Percentiles rank a stretch among this genome's conserved stretches.
Evolutionary conservation across 2,797 vertebrate species (phyloP).

Genomic region (Rhinoraja longicauda): DNA sequence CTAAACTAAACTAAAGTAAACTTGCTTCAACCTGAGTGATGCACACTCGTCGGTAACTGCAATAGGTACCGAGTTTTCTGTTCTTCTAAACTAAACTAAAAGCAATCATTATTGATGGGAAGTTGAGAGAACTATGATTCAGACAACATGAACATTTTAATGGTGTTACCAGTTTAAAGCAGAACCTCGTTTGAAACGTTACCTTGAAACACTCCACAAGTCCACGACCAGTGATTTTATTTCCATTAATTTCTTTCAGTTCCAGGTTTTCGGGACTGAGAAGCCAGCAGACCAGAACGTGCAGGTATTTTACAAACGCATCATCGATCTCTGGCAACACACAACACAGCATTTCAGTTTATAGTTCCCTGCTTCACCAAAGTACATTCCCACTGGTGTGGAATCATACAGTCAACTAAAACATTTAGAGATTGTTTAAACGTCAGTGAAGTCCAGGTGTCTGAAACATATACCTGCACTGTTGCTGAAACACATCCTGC

Average conservation of each 20-base stretch:
- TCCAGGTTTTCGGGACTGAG: slow-evolving; percentile 82
- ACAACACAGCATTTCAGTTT: background rate
- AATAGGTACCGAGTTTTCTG: no score
- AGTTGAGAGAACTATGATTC: background rate
- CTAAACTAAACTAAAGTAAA: no score
- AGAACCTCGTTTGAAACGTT: slow-evolving; percentile 26
- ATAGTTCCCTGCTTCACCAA: background rate
- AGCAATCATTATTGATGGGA: no score
- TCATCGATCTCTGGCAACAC: slow-evolving; percentile 76
- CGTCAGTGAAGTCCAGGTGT: background rate
- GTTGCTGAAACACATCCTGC: background rate
- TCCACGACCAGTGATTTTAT: slow-evolving; percentile 90
- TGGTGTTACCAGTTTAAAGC: background rate
- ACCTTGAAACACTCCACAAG: slow-evolving; percentile 98
- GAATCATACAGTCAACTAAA: background rate
- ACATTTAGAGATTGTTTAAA: background rate
- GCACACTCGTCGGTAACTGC: no score
- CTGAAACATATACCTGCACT: background rate
- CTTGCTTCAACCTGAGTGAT: no score
- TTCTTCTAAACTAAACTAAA: no score
- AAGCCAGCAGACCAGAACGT: slow-evolving; percentile 89
- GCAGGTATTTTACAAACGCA: slow-evolving; percentile 89
- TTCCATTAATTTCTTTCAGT: slow-evolving; percentile 95
- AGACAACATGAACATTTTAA: background rate
- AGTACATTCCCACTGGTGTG: background rate